Evolutionary conservation across 2,113 vertebrate genomes (phyloP).

Genomic region (Bothrops jararaca): DNA sequence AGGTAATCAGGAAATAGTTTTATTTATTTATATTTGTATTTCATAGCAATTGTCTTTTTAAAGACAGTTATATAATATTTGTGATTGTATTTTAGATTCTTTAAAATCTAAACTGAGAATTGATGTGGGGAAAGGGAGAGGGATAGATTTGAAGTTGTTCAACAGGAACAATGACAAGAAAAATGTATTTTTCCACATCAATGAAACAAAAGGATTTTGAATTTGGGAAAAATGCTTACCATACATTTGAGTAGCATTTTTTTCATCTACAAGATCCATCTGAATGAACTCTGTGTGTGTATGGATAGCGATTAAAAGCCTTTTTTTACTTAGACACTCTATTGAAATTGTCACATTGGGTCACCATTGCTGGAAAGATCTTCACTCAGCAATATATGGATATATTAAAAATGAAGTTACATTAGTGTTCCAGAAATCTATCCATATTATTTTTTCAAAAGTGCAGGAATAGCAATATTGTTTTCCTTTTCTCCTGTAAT

Average conservation of each 20-base stretch:
- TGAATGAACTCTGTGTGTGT: not conserved
- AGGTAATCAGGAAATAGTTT: not conserved
- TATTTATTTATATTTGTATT: not conserved
- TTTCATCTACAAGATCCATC: not conserved
- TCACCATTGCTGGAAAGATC: not conserved
- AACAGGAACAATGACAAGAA: not conserved
- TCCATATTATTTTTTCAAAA: slow-evolving; percentile 5
- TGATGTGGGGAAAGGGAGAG: not conserved
- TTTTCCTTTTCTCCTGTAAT: slow-evolving; percentile 12
- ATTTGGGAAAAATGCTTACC: not conserved
- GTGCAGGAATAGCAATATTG: not conserved
- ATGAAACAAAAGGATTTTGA: not conserved
- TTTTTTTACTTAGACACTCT: not conserved
- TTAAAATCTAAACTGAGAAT: not conserved
- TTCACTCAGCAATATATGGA: slow-evolving; percentile 7
- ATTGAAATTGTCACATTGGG: slow-evolving; percentile 16
- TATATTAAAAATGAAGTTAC: slow-evolving; percentile 23
- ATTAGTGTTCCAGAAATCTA: not conserved
- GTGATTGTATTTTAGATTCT: not conserved
- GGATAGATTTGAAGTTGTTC: not conserved
- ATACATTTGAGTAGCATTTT: slow-evolving; percentile 19
- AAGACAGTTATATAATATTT: not conserved
- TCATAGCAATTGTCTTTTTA: not conserved
- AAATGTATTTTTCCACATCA: slow-evolving; percentile 8
- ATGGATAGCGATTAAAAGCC: not conserved